phyloP scores from a whole-genome alignment of 30 jellyfish, hydroid and myxozoan species.

The Aurelia aurita complex sp. Pacific region DNA sequence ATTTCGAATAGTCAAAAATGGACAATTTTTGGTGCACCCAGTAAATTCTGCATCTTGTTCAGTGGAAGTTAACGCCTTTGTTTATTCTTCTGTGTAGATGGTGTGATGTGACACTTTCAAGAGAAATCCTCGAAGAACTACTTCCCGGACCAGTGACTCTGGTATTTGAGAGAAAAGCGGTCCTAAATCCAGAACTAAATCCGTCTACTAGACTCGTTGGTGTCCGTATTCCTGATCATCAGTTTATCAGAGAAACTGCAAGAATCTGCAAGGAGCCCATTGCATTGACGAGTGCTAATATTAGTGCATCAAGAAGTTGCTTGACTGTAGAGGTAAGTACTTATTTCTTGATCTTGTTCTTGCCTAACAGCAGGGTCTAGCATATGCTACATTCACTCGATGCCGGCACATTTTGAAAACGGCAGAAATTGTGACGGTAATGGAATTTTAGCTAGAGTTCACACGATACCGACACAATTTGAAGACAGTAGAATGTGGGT shows the following conservation, averaged over 20 bases:
- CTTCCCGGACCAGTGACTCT: slow-evolving; percentile 97
- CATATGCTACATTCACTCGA: too few species aligned
- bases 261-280: slow-evolving; percentile 81
- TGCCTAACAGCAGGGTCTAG: too few species aligned
- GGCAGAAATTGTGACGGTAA: too few species aligned
- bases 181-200: slow-evolving; percentile 78
- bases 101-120: slow-evolving; percentile 85
- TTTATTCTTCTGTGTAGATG: slow-evolving; percentile 61
- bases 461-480: too few species aligned
- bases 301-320: slow-evolving; percentile 70
- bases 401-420: too few species aligned
- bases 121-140: slow-evolving; percentile 61
- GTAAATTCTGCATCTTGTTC: too few species aligned
- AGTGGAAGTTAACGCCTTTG: too few species aligned
- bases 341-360: too few species aligned
- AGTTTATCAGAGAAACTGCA: slow-evolving; percentile 77
- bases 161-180: slow-evolving; percentile 68
- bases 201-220: slow-evolving; percentile 81
- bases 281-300: slow-evolving; percentile 94
- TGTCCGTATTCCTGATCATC: slow-evolving; percentile 81
- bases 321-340: slow-evolving; percentile 62
- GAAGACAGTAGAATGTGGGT: too few species aligned
- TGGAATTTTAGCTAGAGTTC: too few species aligned
- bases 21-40: too few species aligned
- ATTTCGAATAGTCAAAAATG: too few species aligned